Base-by-base conservation (phyloP, 2,113 vertebrate species). In the Pica pica region DNA sequence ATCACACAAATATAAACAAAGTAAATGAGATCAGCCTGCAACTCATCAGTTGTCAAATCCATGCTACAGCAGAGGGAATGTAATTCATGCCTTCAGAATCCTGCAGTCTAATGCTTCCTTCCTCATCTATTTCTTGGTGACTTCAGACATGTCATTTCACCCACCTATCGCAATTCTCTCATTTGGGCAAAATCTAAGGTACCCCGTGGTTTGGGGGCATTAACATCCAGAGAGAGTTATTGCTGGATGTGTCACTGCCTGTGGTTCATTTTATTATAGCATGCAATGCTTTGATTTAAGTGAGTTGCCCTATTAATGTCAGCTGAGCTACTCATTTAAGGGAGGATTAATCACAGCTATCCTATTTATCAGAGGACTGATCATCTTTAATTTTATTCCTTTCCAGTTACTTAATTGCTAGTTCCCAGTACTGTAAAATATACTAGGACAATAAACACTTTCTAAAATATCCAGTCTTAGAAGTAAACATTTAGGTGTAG, bases 281-380 rank as follows among this genome's bases (percentile, higher is more conserved):
- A 30, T 9, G 18, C 42, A 50, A 22, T 84, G 73, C 86, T 84
- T 69, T 56, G 46, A 89, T 37, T 93, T 64, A 75, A 95, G 63
- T 60, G 44, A 84, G 83, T 26, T 78, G 80, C 50, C 85, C 73
- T 90, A 89, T 69, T 94, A 96, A 92, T 3, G 23, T 86, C 83
- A 90, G 27, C 53, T 52, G 82, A 88, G 41, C 64, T 78, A 56
- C 90, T 90, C 52, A 61, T 89, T 90, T 87, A 88, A 71, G 31
- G 37, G 39, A 87, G 41, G 65, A 95, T 94, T 93, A 92, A 96
- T 96, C 79, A 94, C 42, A 69, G 68, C 64, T 73, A 83, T 81
- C 22, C 71, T 78, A 71, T 71, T 95, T 74, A 83, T 94, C 60
- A 88, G 56, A 53, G 46, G 35, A 77, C 39, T 94, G 82, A 78